These are phyloP conservation scores for Colletes collaris DNA, from an alignment of 2,888 invertebrate species.

Conservation along the genomic window DNA sequence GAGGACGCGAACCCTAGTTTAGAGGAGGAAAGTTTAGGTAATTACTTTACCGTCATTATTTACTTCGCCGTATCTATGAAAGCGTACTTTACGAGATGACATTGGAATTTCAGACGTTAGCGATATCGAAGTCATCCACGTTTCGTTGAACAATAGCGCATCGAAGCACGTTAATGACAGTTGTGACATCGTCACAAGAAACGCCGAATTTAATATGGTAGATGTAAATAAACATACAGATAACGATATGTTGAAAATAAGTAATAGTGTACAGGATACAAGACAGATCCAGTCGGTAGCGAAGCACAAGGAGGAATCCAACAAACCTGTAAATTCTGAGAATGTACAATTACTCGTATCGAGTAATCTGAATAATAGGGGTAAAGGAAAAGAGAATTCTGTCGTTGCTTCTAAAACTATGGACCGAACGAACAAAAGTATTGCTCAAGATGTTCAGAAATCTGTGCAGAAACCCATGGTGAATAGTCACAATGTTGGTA, in stretches of 20 bases:
- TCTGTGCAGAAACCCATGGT: not conserved
- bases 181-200: not conserved
- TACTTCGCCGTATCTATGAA: no score
- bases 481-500: no score
- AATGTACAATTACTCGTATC: not conserved
- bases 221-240: not conserved
- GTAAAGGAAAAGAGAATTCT: not conserved
- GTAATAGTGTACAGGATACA: not conserved
- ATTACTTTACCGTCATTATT: not conserved
- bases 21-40: constrained; percentile 7
- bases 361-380: not conserved
- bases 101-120: constrained; percentile 32
- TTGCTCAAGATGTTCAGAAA: not conserved
- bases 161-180: not conserved
- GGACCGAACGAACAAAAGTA: not conserved
- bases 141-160: constrained; percentile 19
- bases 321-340: not conserved
- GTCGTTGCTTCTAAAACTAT: not conserved
- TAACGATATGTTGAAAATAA: not conserved
- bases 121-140: constrained; percentile 56
- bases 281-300: not conserved
- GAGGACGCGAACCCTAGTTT: not conserved
- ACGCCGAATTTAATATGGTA: no score
- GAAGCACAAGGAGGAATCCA: no score
- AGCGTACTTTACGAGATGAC: not conserved